These are phyloP conservation scores for Cromileptes altivelis DNA, from an alignment of 2,113 vertebrate genomes.

Conservation along the genomic window DNA sequence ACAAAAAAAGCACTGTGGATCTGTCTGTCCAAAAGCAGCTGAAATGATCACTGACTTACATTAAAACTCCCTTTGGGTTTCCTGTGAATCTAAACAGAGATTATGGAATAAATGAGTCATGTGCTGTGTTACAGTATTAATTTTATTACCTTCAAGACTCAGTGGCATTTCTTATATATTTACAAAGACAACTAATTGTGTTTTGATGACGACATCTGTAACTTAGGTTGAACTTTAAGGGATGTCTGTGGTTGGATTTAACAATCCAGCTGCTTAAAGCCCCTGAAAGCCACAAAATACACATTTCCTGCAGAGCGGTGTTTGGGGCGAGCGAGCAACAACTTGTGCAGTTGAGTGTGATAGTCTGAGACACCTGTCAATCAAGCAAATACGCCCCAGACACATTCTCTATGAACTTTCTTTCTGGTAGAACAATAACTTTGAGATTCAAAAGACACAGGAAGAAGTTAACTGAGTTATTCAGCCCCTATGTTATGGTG, in stretches of 20 bases:
- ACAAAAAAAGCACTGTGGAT: neutral
- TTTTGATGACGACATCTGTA: neutral
- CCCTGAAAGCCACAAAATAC: slow-evolving; percentile 25
- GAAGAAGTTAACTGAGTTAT: neutral
- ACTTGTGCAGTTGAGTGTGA: slow-evolving; percentile 43
- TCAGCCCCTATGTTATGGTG: neutral
- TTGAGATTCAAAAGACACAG: slow-evolving; percentile 17
- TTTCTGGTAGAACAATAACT: slow-evolving; percentile 3
- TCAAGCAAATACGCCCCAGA: slow-evolving; percentile 44
- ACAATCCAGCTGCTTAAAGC: slow-evolving; percentile 38
- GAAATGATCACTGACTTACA: neutral
- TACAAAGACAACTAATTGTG: neutral
- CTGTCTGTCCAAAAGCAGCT: neutral
- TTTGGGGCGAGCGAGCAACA: slow-evolving; percentile 1
- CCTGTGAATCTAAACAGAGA: neutral
- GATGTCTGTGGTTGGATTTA: slow-evolving; percentile 5
- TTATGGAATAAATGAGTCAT: neutral
- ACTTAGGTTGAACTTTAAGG: neutral
- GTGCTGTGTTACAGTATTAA: neutral
- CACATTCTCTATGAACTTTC: neutral
- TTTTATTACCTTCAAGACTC: neutral
- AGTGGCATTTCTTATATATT: neutral
- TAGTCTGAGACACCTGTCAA: slow-evolving; percentile 57
- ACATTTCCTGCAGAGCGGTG: slow-evolving; percentile 13
- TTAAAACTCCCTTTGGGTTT: no score